Evolutionary conservation across 2,113 vertebrate species (phyloP).

Genomic region (Gila orcuttii): DNA sequence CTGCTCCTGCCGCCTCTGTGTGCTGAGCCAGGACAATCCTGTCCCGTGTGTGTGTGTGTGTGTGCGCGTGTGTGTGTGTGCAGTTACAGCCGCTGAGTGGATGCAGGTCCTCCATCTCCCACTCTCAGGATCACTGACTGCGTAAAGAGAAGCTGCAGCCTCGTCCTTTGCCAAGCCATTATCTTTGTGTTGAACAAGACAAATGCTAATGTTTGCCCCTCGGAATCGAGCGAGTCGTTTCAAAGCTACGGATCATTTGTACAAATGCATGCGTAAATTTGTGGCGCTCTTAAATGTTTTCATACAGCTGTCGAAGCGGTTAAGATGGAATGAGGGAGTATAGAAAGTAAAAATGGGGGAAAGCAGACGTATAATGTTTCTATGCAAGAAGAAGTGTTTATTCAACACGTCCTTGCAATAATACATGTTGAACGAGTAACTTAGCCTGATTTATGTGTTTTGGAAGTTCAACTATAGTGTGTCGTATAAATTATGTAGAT

Average conservation of each 20-base stretch:
- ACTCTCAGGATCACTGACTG: slow-evolving; percentile 55
- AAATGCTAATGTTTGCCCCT: slow-evolving; percentile 55
- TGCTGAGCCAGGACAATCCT: slow-evolving; percentile 54
- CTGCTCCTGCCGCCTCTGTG: slow-evolving; percentile 46
- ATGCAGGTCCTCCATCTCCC: slow-evolving; percentile 51
- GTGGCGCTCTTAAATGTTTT: slow-evolving; percentile 41
- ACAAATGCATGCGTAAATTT: slow-evolving; percentile 53
- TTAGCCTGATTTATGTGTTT: not conserved
- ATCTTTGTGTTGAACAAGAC: slow-evolving; percentile 59
- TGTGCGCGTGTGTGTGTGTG: not conserved
- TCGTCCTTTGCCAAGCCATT: slow-evolving; percentile 51
- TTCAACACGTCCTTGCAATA: not conserved
- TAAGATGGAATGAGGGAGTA: not conserved
- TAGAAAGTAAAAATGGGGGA: not conserved
- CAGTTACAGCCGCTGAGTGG: slow-evolving; percentile 42
- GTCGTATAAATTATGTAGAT: slow-evolving; percentile 2
- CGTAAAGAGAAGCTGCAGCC: slow-evolving; percentile 26
- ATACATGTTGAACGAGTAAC: slow-evolving; percentile 6
- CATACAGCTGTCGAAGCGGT: not conserved
- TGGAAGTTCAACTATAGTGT: not conserved
- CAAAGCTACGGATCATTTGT: slow-evolving; percentile 50
- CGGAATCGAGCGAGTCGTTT: slow-evolving; percentile 55
- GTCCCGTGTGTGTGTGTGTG: not conserved
- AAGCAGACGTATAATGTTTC: slow-evolving; percentile 14
- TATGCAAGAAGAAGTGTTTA: not conserved